Evolutionary conservation across 2,797 vertebrate genomes (phyloP), one percentile per base, ranked within the genome.

Genomic region (Apodemus agrarius): DNA sequence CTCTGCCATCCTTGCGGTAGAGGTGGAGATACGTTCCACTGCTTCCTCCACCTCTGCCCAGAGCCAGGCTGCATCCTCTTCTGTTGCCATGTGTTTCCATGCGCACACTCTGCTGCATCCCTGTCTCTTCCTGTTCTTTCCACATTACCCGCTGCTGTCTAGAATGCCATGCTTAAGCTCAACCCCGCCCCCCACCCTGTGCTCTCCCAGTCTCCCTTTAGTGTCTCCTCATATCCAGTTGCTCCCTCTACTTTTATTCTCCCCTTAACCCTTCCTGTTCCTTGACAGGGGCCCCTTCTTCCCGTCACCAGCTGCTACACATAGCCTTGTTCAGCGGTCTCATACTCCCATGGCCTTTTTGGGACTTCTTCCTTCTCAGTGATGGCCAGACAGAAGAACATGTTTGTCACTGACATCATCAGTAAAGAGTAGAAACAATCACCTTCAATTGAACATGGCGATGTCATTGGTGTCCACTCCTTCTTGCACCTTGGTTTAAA

Each of bases 81-180:
- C 0, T 34, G 16, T n/a, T 54, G 29, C 2, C 10, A 21, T 1
- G 16, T 2, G 21, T 37, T 19, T 1, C 4, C 17, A 0, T 4
- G 1, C 46, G 4, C 29, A 0, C 0, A 4, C 26, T 24, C 49
- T 17, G 31, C 10, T 0, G 10, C 24, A 1, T 52, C 46, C 52
- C 75, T 6, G 0, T 72, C 88, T 67, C 40, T 13, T 17, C 5
- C 0, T n/a, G 34, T 69, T 37, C 43, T 72, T 10, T 24, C 10
- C 0, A 0, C 16, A 76, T 26, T 85, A 11, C 59, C 8, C 10
- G 13, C 80, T 17, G 21, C 0, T 0, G 22, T 63, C 59, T 40
- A 19, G 49, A 21, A 21, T 16, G 13, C 0, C 1, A 26, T 2
- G 1, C 34, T 19, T 0, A 0, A 9, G 13, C 65, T 43, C 46